phyloP scores from a whole-genome alignment of 2,888 invertebrate species.

The Arge pagana region DNA sequence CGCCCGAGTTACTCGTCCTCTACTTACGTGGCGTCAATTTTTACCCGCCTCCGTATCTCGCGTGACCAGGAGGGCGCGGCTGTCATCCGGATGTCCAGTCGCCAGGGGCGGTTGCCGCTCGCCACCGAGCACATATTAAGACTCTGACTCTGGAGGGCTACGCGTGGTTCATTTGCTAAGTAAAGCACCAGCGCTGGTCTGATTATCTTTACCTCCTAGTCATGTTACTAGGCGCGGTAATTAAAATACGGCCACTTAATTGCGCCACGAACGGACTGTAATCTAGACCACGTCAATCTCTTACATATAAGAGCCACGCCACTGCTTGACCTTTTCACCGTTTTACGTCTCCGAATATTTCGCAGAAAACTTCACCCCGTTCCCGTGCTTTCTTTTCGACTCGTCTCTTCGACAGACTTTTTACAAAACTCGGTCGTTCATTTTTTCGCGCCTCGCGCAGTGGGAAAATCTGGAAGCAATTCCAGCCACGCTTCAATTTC shows the following conservation, averaged over 20 bases:
- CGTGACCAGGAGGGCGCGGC: slow-evolving; percentile 48
- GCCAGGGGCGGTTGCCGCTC: slow-evolving; percentile 21
- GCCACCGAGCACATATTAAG: slow-evolving; percentile 37
- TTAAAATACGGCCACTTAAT: slow-evolving; percentile 14
- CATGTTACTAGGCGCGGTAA: slow-evolving; percentile 16
- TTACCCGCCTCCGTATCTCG: slow-evolving; percentile 31
- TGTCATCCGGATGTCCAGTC: slow-evolving; percentile 32
- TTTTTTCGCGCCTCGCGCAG: no score
- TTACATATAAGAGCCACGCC: neutral
- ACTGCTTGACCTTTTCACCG: neutral
- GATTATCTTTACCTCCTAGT: slow-evolving; percentile 17
- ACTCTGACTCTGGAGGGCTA: slow-evolving; percentile 33
- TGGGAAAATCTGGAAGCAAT: no score
- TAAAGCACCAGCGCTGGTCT: slow-evolving; percentile 9
- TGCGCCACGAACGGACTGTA: slow-evolving; percentile 1
- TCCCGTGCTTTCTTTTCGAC: no score
- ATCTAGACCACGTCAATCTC: slow-evolving; percentile 4
- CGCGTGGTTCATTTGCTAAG: slow-evolving; percentile 37
- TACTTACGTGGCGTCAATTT: neutral
- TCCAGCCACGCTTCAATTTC: no score
- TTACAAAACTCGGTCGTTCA: no score
- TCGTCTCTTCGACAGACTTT: no score
- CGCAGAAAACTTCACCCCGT: neutral
- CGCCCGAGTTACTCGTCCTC: neutral
- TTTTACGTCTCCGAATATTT: neutral